Conservation (phyloP, 2,113 vertebrate genomes). For the Equus przewalskii region DNA sequence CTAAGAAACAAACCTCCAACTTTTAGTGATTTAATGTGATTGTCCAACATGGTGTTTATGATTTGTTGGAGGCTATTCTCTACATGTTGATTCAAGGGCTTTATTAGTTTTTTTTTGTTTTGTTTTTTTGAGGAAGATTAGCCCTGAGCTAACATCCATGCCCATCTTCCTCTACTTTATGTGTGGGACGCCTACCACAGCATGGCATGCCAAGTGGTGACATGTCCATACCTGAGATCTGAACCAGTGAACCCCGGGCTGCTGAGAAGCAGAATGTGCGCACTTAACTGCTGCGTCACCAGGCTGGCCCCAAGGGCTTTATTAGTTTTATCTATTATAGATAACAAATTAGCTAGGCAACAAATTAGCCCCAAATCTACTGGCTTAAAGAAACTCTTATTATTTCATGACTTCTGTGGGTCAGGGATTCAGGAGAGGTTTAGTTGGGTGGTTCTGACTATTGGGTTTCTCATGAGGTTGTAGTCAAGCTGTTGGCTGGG, state of each 20-base stretch:
- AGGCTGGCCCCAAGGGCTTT: too few relatives aligned
- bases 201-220: too few relatives aligned
- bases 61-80: neutral
- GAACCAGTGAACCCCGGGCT: too few relatives aligned
- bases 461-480: neutral
- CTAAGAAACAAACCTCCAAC: neutral
- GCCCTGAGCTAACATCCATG: too few relatives aligned
- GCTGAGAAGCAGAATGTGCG: too few relatives aligned
- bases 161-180: too few relatives aligned
- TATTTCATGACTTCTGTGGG: neutral
- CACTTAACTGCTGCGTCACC: too few relatives aligned
- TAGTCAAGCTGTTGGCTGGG: neutral
- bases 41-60: neutral
- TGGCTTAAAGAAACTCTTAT: neutral
- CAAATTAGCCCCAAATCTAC: neutral
- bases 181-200: too few relatives aligned
- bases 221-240: too few relatives aligned
- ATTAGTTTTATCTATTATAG: neutral
- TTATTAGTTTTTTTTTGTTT: slow-evolving; percentile 28
- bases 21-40: neutral
- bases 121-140: neutral
- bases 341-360: neutral
- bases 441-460: neutral
- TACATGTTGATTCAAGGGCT: neutral
- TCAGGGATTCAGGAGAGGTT: neutral